Evolutionary conservation across 23 tunicate genomes (phyloP).

Genomic region (Ciona savignyi): DNA sequence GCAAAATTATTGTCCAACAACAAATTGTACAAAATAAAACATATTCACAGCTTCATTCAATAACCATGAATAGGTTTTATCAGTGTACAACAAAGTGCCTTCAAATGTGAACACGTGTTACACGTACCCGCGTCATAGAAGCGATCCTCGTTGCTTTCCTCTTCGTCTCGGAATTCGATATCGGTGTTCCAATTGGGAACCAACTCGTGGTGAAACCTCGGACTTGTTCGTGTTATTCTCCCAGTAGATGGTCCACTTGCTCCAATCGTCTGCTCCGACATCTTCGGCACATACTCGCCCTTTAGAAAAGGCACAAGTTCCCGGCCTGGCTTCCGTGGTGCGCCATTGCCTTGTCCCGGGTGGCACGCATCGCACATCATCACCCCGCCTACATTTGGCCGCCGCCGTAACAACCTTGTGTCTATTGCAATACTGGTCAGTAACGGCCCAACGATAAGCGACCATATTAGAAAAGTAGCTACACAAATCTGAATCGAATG

Average conservation of each 20-base stretch:
- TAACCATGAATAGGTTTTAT: too few species aligned
- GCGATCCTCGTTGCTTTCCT: slow-evolving; percentile 30
- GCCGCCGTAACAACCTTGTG: too few species aligned
- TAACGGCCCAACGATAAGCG: slow-evolving; percentile 14
- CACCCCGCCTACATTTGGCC: background rate
- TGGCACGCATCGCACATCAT: slow-evolving; percentile 19
- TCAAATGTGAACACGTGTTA: too few species aligned
- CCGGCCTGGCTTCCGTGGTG: slow-evolving; percentile 2
- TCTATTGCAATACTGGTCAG: slow-evolving; percentile 4
- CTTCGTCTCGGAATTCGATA: slow-evolving; percentile 42
- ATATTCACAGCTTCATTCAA: too few species aligned
- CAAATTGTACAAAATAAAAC: too few species aligned
- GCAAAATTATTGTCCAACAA: too few species aligned
- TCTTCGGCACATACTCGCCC: slow-evolving; percentile 38
- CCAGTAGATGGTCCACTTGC: slow-evolving; percentile 77
- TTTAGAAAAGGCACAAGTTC: slow-evolving; percentile 29
- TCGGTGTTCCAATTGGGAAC: slow-evolving; percentile 26
- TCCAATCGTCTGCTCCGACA: slow-evolving; percentile 68
- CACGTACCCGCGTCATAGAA: too few species aligned
- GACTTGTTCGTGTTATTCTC: slow-evolving; percentile 9
- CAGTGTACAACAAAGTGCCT: too few species aligned
- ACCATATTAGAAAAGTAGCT: slow-evolving; percentile 9
- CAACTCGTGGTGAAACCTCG: slow-evolving; percentile 22
- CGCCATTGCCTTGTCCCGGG: slow-evolving; percentile 16
- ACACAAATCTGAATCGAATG: slow-evolving; percentile 3